Evolutionary conservation across 2,888 invertebrate species (phyloP), one percentile per base, ranked within the genome.

Genomic region (Leptarthrus brevirostris): DNA sequence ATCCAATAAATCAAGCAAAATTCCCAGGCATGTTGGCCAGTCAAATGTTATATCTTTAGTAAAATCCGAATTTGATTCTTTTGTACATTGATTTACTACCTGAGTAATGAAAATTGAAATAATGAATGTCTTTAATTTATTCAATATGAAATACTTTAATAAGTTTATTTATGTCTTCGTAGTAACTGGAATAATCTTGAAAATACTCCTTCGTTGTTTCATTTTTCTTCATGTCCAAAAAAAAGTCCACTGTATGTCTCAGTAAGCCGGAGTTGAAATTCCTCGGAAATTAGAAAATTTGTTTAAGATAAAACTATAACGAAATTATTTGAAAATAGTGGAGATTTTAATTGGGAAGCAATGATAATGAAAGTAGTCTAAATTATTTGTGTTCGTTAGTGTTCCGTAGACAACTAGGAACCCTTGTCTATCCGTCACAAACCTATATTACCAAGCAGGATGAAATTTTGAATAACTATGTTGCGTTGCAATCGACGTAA

Each of bases 171-270:
- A 72, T 30, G 18, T 58, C 49, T 36, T 61, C 20, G n/a, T 44
- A 47, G 14, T 72, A 72, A n/a, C 56, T 24, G 1, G 34, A 47
- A 52, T 77, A 77, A 18, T 66, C 54, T 22, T 73, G 56, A 54
- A 77, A 73, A 26, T 54, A 20, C 12, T 66, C 36, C 34, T 56
- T 58, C n/a, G 53, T 61, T 40, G 30, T 40, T 40, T 72, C 52
- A n/a, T 74, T 72, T 3, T 61, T 54, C 52, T 69, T 76, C 36
- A 74, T 76, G 30, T 76, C 75, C 4, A 74, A 56, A 44, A 76
- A 77, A 54, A 77, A 76, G 5, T 76, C 74, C 8, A 77, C 70
- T 14, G 73, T 58, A 47, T 77, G 76, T n/a, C 74, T 74, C 0
- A 77, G 47, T 3, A 74, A 52, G 0, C 61, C 70, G 12, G 54